Percentiles rank a stretch among this genome's conserved stretches.
Conservation (phyloP, 2,888 invertebrate species). For the Andrena fulva region DNA sequence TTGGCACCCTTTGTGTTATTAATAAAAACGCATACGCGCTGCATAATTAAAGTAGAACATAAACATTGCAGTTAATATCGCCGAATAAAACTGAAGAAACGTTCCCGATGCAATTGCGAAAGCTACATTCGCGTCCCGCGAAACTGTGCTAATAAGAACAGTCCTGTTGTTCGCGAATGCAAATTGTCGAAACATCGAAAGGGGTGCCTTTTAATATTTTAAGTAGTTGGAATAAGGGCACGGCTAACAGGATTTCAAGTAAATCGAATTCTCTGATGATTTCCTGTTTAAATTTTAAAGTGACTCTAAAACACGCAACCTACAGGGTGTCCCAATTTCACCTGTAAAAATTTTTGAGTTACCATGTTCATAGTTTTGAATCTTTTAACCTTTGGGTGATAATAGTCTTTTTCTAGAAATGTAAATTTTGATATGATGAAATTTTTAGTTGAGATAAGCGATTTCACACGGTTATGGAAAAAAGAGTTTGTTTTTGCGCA, state of each 20-base stretch:
- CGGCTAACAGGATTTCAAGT: not conserved
- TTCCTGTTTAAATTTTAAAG: not conserved
- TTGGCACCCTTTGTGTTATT: constrained; percentile 20
- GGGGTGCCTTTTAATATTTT: not conserved
- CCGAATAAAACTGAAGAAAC: not conserved
- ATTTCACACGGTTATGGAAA: too few species aligned
- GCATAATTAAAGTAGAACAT: constrained; percentile 36
- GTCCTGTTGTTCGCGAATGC: not conserved
- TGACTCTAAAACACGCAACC: not conserved
- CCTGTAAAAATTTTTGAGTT: too few species aligned
- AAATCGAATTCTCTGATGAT: not conserved
- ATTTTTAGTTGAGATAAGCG: too few species aligned
- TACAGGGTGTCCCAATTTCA: too few species aligned
- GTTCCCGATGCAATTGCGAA: not conserved
- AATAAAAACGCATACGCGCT: constrained; percentile 17
- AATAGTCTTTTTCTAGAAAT: too few species aligned
- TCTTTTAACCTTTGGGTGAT: too few species aligned
- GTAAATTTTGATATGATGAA: too few species aligned
- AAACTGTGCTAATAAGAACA: not conserved
- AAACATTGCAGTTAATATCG: constrained; percentile 16
- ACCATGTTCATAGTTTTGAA: too few species aligned
- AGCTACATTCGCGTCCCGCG: not conserved
- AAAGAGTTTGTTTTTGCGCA: too few species aligned
- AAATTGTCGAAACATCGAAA: not conserved
- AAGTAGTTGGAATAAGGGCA: not conserved